These are phyloP conservation scores for Laspeyria flexula DNA, from an alignment of 2,888 invertebrate species.

Conservation along the genomic window DNA sequence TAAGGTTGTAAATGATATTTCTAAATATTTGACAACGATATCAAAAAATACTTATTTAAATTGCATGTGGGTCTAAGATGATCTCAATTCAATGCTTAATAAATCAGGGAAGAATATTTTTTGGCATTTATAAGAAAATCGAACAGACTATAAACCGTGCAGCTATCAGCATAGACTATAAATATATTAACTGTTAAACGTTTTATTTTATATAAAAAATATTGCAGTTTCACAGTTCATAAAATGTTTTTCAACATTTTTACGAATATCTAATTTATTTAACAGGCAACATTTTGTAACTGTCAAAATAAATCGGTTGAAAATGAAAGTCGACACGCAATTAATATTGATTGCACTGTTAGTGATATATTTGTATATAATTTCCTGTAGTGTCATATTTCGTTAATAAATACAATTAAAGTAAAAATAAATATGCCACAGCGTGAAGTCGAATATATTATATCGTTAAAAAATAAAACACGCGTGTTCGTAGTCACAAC, in stretches of 20 bases:
- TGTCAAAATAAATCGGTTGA: neutral
- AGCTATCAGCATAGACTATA: neutral
- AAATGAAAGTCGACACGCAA: neutral
- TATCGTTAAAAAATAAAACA: conserved; percentile 20
- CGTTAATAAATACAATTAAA: conserved; percentile 19
- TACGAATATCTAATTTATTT: neutral
- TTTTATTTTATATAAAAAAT: neutral
- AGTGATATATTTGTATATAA: neutral
- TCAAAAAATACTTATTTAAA: too few species aligned
- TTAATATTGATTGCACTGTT: neutral
- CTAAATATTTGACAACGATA: too few species aligned
- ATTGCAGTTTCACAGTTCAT: neutral
- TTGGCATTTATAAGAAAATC: too few species aligned
- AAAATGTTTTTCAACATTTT: neutral
- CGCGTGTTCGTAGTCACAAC: conserved; percentile 26
- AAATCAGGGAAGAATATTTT: too few species aligned
- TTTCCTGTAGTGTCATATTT: neutral
- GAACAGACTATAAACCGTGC: too few species aligned
- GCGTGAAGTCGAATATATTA: conserved; percentile 1
- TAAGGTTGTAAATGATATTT: too few species aligned
- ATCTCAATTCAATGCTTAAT: too few species aligned
- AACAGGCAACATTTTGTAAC: neutral
- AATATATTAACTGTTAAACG: neutral
- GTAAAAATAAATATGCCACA: conserved; percentile 11
- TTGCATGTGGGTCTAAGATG: too few species aligned